Base-by-base conservation (phyloP, 2,797 vertebrate species). In the Xerus rutilus region DNA sequence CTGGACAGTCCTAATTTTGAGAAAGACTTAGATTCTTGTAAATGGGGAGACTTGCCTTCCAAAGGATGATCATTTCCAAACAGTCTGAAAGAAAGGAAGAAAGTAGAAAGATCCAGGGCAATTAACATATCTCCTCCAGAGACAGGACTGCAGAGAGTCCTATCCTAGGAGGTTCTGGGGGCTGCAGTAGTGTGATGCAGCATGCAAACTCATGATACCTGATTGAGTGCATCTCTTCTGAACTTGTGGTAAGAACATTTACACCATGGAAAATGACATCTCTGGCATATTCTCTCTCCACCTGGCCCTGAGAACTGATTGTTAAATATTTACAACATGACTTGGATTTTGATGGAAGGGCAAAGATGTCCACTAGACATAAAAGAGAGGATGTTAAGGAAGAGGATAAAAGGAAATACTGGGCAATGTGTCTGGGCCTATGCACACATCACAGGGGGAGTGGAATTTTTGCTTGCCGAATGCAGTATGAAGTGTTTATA, bases 11-110 rank as follows among this genome's bases (percentile, higher is more conserved):
- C 6, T 10, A 32, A 32, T 5, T 0, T 43, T 7, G 57, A 88
- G 11, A 78, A 59, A 28, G 25, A 93, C 52, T n/a, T 52, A 81
- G 72, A 84, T 73, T 72, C 59, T 47, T 86, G 57, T 76, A 81
- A 3, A 7, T 10, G 69, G 20, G 49, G 9, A 62, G 59, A 81
- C 13, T 89, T 15, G n/a, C 73, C 17, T 95, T 69, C 32, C 82
- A 93, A 92, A 95, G 62, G 30, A 17, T 45, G 52, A 57, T 43
- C 32, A 62, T 62, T 96, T 96, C 39, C 45, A 73, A 77, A 72
- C 39, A 43, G 65, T 15, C 62, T 74, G 64, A 45, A 87, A 49
- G 15, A 87, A 89, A 74, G 13, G 45, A 78, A 81, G 39, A 59
- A 30, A 5, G 23, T 32, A 23, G n/a, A 17, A 28, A 85, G 45